A percentile compares a stretch with the other conserved stretches of the same genome.
Evolutionary conservation across 2,113 vertebrate genomes (phyloP).

Genomic region (Cariama cristata): DNA sequence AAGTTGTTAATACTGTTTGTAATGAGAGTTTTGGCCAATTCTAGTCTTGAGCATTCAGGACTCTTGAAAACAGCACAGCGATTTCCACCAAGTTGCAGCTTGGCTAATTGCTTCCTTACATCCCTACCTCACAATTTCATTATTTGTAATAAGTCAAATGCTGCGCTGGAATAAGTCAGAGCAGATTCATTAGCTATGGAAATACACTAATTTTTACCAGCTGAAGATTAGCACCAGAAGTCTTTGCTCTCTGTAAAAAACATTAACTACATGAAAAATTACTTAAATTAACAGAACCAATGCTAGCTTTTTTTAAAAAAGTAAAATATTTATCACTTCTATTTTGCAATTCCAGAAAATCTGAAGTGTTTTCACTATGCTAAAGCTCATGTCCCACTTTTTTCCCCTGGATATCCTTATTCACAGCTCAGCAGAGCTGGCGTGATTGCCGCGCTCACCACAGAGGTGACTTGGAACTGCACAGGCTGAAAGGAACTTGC

Average conservation of each 20-base stretch:
- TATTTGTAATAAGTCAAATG: conserved; percentile 17
- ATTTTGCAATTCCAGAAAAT: neutral
- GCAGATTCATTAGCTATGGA: neutral
- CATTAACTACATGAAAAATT: conserved; percentile 16
- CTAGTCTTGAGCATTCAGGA: neutral
- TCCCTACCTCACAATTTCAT: conserved; percentile 14
- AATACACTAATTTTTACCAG: conserved; percentile 44
- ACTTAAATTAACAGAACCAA: conserved; percentile 31
- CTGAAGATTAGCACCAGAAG: neutral
- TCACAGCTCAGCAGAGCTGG: neutral
- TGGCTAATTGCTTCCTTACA: conserved; percentile 41
- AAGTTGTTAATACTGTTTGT: conserved; percentile 34
- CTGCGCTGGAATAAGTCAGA: conserved; percentile 28
- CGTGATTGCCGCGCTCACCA: neutral
- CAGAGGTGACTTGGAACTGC: neutral
- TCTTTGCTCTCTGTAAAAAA: conserved; percentile 2
- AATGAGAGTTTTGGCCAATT: conserved; percentile 6
- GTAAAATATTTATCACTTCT: conserved; percentile 30
- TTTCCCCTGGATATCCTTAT: neutral
- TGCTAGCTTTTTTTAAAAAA: neutral
- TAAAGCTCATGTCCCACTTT: neutral
- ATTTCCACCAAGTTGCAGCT: conserved; percentile 43
- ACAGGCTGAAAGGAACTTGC: neutral
- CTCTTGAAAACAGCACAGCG: neutral
- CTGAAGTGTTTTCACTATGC: neutral